Percentiles rank a stretch among this genome's conserved stretches.
phyloP scores from a whole-genome alignment of 2,888 invertebrate genomes.

The Noctua pronuba region DNA sequence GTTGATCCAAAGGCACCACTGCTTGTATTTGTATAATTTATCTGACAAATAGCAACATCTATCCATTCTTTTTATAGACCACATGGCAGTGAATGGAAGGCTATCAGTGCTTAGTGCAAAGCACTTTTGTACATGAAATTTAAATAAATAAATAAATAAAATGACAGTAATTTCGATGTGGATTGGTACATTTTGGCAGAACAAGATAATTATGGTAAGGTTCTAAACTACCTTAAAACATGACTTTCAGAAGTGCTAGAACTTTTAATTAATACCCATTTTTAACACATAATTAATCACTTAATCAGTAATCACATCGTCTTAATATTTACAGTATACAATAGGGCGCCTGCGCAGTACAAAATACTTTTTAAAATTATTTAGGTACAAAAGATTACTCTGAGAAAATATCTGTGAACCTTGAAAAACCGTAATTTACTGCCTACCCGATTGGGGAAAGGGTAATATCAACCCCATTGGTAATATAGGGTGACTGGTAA shows the following conservation, averaged over 20 bases:
- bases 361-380: slow-evolving; percentile 13
- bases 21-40: too few species aligned
- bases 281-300: slow-evolving; percentile 20
- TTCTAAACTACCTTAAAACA: slow-evolving; percentile 25
- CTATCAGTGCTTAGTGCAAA: too few species aligned
- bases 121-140: too few species aligned
- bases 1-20: too few species aligned
- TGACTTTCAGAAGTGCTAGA: slow-evolving; percentile 17
- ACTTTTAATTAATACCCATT: slow-evolving; percentile 45
- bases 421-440: neutral
- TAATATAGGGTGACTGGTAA: too few species aligned
- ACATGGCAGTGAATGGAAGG: too few species aligned
- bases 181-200: neutral
- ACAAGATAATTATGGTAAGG: slow-evolving; percentile 1
- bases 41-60: too few species aligned
- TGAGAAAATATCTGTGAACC: slow-evolving; percentile 20
- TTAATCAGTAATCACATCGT: slow-evolving; percentile 23
- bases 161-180: neutral
- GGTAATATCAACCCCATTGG: neutral
- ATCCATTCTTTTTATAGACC: too few species aligned
- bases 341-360: slow-evolving; percentile 32
- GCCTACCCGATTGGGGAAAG: neutral
- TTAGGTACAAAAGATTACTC: slow-evolving; percentile 11
- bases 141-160: too few species aligned
- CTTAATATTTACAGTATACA: slow-evolving; percentile 25